These are phyloP conservation scores for Nemapogon koenigi DNA, from an alignment of 2,888 invertebrate genomes.

Conservation along the genomic window DNA sequence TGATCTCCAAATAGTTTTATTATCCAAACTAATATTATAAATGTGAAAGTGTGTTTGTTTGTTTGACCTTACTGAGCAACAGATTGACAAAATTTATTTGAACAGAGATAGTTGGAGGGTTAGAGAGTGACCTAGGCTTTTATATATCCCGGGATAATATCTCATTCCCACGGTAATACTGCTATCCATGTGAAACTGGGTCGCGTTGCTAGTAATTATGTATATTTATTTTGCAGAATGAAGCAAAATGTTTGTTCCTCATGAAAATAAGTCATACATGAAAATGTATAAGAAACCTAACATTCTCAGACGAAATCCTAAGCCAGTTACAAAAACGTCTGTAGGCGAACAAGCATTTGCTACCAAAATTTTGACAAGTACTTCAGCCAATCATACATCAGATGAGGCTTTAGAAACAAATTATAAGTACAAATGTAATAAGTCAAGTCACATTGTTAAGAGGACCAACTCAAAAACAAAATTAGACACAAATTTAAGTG, in stretches of 20 bases:
- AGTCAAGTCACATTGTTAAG: slow-evolving; percentile 11
- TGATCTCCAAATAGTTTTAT: no score
- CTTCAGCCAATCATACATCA: background rate
- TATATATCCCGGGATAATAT: no score
- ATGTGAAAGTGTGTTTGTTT: no score
- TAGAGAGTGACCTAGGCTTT: no score
- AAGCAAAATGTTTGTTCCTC: slow-evolving; percentile 49
- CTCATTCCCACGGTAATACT: no score
- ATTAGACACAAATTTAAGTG: slow-evolving; percentile 17
- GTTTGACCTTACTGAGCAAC: no score
- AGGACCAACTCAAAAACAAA: slow-evolving; percentile 16
- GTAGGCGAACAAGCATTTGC: background rate
- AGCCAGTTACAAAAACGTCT: slow-evolving; percentile 13
- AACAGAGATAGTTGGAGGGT: no score
- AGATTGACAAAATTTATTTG: no score
- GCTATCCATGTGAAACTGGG: no score
- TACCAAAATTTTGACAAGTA: background rate
- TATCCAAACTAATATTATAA: no score
- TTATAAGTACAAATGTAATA: slow-evolving; percentile 13
- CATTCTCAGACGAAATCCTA: slow-evolving; percentile 41
- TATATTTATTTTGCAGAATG: no score
- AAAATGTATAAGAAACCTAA: slow-evolving; percentile 50
- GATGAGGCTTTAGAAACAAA: background rate
- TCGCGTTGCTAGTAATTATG: no score
- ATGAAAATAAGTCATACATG: slow-evolving; percentile 31